Evolutionary conservation across 2,888 invertebrate species (phyloP).

Genomic region (Ernsta delagoae): DNA sequence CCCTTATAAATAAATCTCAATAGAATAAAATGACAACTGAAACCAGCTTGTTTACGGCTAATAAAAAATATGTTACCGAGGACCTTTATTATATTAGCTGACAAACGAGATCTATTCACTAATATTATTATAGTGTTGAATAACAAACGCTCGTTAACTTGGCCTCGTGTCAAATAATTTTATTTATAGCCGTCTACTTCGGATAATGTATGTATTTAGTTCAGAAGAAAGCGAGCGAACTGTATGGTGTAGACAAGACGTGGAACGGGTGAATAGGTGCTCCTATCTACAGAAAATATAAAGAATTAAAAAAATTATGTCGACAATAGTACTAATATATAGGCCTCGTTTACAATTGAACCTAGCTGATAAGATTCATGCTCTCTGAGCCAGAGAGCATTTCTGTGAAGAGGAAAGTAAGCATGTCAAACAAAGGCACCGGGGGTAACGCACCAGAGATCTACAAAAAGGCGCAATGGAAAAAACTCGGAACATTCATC

Average conservation of each 20-base stretch:
- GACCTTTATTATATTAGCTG: slow-evolving; percentile 21
- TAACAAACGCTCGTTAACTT: slow-evolving; percentile 39
- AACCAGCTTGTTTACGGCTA: slow-evolving; percentile 5
- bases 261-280: too few relatives aligned
- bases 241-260: neutral
- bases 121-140: slow-evolving; percentile 34
- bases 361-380: slow-evolving; percentile 3
- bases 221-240: slow-evolving; percentile 23
- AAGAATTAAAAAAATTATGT: neutral
- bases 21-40: slow-evolving; percentile 2
- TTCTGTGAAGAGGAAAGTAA: slow-evolving; percentile 27
- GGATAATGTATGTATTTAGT: slow-evolving; percentile 19
- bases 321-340: neutral
- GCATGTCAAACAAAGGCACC: slow-evolving; percentile 43
- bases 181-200: slow-evolving; percentile 40
- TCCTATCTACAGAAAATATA: neutral
- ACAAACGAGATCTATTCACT: slow-evolving; percentile 24
- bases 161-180: slow-evolving; percentile 44
- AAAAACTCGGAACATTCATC: slow-evolving; percentile 59
- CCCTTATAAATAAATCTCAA: neutral
- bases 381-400: neutral
- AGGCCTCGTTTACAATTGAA: neutral
- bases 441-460: slow-evolving; percentile 74
- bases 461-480: slow-evolving; percentile 69
- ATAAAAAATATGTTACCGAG: slow-evolving; percentile 15